A percentile compares a stretch with the other conserved stretches of the same genome.
Conservation (phyloP, 2,888 invertebrate genomes). For the Andrena bucephala region DNA sequence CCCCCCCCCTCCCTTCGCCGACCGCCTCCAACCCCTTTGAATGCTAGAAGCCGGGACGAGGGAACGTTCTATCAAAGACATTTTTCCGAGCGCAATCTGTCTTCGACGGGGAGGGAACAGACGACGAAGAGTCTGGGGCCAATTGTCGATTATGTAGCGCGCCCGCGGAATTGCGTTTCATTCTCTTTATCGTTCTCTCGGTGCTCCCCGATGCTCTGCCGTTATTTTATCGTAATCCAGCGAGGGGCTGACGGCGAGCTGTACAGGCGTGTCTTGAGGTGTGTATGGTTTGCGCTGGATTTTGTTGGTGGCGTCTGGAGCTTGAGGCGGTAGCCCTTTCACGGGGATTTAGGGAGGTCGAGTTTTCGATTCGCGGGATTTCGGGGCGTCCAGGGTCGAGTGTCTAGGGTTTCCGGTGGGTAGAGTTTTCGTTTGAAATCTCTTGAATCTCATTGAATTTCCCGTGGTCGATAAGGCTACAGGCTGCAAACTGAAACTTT, state of each 20-base stretch:
- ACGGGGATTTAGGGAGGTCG: background rate
- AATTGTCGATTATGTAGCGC: conserved; percentile 49
- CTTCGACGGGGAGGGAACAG: conserved; percentile 43
- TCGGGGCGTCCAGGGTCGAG: background rate
- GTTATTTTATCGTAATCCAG: conserved; percentile 20
- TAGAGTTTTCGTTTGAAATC: background rate
- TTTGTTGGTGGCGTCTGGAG: background rate
- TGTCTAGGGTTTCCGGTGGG: background rate
- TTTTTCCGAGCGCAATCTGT: conserved; percentile 72
- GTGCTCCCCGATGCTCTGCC: conserved; percentile 3
- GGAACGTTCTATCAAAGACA: conserved; percentile 78
- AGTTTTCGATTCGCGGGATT: background rate
- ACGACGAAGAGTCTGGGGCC: conserved; percentile 59
- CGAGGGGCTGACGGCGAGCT: background rate
- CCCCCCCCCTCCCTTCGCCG: background rate
- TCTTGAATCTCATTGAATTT: background rate
- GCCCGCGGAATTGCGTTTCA: conserved; percentile 28
- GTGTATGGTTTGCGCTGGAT: background rate
- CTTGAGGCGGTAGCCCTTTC: background rate
- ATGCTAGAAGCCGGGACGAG: conserved; percentile 59
- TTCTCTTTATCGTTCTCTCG: conserved; percentile 30
- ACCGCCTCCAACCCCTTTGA: conserved; percentile 62
- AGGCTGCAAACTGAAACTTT: background rate
- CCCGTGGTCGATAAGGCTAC: background rate
- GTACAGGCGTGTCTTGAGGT: background rate